These are phyloP conservation scores for Crotalus viridis DNA, from an alignment of 2,113 vertebrate species.

Conservation along the genomic window DNA sequence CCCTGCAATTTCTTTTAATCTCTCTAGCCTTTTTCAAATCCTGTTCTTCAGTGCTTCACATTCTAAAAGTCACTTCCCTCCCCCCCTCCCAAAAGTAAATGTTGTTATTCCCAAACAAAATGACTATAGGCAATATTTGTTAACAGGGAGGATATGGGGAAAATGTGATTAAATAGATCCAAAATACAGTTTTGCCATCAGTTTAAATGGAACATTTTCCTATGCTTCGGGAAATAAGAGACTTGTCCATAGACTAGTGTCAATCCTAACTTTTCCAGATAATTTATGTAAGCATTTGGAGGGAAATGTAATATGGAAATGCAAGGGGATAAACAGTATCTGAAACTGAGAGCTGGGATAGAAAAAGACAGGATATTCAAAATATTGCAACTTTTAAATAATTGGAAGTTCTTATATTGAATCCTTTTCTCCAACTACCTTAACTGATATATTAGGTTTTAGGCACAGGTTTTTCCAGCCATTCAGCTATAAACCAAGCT, in stretches of 20 bases:
- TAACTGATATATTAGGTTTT: not conserved
- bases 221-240: not conserved
- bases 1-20: constrained; percentile 4
- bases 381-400: not conserved
- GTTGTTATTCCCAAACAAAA: constrained; percentile 21
- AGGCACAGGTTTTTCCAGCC: not conserved
- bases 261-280: not conserved
- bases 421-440: not conserved
- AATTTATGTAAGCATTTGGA: not conserved
- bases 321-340: not conserved
- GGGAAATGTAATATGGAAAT: constrained; percentile 1
- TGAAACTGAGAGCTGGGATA: constrained; percentile 23
- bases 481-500: not conserved
- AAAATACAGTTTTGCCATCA: constrained; percentile 18
- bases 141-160: not conserved
- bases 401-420: not conserved
- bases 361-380: not conserved
- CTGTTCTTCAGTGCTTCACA: not conserved
- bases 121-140: constrained; percentile 1
- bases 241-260: not conserved
- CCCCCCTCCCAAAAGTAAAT: not conserved
- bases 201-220: constrained; percentile 3
- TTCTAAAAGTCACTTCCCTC: not conserved
- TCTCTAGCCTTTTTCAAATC: constrained; percentile 24
- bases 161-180: constrained; percentile 12